Conservation (phyloP, 2,797 vertebrate species). For the Spondyliosoma cantharus region DNA sequence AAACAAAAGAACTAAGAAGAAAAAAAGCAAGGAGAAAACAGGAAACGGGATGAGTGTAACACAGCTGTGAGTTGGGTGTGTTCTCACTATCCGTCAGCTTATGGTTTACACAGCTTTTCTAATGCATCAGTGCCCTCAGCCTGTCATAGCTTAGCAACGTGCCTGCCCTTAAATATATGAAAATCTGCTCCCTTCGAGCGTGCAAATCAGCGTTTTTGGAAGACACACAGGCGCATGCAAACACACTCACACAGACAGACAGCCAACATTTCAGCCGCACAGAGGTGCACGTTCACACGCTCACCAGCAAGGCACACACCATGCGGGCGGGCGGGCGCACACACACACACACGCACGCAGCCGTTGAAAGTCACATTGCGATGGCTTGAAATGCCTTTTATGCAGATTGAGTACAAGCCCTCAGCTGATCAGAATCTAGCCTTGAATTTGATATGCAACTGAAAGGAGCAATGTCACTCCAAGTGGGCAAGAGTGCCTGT, state of each 20-base stretch:
- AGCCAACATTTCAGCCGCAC: background rate
- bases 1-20: background rate
- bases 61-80: conserved; percentile 46
- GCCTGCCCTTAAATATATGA: conserved; percentile 76
- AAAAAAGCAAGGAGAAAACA: conserved; percentile 11
- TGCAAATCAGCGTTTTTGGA: conserved; percentile 73
- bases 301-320: conserved; percentile 23
- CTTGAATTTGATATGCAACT: conserved; percentile 73
- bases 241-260: conserved; percentile 15
- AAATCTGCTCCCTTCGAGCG: conserved; percentile 71
- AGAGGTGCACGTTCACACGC: conserved; percentile 32
- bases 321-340: too few relatives aligned
- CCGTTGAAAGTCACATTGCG: conserved; percentile 74
- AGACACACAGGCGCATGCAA: conserved; percentile 26
- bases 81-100: conserved; percentile 69
- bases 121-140: conserved; percentile 73
- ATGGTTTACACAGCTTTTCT: conserved; percentile 74
- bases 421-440: conserved; percentile 74
- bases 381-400: conserved; percentile 71
- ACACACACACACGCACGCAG: conserved; percentile 16
- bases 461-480: conserved; percentile 69
- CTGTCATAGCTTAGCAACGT: conserved; percentile 72
- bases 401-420: conserved; percentile 72
- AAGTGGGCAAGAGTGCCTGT: conserved; percentile 51
- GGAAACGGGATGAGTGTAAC: conserved; percentile 33